Evolutionary conservation across 2,113 vertebrate genomes (phyloP).

Genomic region (Chamaetylas fuelleborni): DNA sequence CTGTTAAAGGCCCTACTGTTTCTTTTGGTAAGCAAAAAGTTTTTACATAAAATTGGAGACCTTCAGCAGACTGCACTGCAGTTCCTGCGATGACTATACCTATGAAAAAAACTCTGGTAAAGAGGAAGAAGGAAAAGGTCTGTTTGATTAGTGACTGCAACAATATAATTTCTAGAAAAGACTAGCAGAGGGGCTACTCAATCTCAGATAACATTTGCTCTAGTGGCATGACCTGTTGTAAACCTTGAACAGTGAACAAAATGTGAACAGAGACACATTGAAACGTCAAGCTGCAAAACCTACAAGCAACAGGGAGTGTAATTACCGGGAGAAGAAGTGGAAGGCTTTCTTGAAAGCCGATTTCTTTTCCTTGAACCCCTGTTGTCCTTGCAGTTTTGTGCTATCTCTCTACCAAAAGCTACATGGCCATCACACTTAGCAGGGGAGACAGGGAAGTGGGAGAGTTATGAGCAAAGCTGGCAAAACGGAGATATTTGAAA

Average conservation of each 20-base stretch:
- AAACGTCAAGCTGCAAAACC: constrained; percentile 1
- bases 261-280: neutral
- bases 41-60: neutral
- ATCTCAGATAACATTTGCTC: neutral
- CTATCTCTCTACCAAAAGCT: neutral
- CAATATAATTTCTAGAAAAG: neutral
- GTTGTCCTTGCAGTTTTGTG: neutral
- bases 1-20: neutral
- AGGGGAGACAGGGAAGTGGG: neutral
- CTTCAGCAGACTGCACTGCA: neutral
- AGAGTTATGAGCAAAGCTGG: neutral
- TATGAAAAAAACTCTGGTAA: neutral
- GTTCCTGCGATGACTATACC: neutral
- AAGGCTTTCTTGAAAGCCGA: neutral
- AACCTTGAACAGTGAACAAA: neutral
- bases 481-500: neutral
- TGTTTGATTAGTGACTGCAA: neutral
- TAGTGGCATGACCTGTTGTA: neutral
- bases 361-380: neutral
- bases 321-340: neutral
- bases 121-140: neutral
- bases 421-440: neutral
- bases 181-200: neutral
- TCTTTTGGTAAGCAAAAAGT: neutral
- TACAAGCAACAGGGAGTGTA: neutral